Conservation (phyloP, 2,113 vertebrate species). For the Centropus bengalensis region DNA sequence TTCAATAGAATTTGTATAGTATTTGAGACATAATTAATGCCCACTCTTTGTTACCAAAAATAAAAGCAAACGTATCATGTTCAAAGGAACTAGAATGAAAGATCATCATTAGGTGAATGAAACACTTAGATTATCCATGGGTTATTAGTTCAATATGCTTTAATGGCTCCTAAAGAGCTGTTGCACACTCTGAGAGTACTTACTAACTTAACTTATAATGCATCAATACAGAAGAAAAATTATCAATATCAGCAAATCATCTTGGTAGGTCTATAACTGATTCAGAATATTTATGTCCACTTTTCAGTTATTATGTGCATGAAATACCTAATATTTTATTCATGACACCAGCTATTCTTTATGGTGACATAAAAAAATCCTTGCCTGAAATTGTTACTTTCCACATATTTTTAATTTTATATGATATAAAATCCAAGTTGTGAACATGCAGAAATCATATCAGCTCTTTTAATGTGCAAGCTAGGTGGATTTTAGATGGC, state of each 20-base stretch:
- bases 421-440: background rate
- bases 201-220: background rate
- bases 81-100: conserved; percentile 23
- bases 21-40: conserved; percentile 21
- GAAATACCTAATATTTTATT: conserved; percentile 30
- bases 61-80: conserved; percentile 30
- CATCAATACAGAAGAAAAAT: conserved; percentile 36
- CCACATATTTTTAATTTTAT: background rate
- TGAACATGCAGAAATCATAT: background rate
- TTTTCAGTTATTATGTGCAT: background rate
- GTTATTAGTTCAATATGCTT: conserved; percentile 50
- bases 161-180: conserved; percentile 35
- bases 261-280: background rate
- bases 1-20: background rate
- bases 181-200: conserved; percentile 3
- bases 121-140: conserved; percentile 47
- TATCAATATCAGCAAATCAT: conserved; percentile 14
- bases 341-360: background rate
- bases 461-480: background rate
- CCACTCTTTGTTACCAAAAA: conserved; percentile 37
- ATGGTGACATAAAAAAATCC: background rate
- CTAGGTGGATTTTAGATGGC: background rate
- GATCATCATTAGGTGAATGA: conserved; percentile 40
- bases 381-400: background rate
- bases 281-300: background rate